Percentiles rank a stretch among this genome's conserved stretches.
Conservation (phyloP, 2,888 invertebrate genomes). For the Microctonus aethiopoides region DNA sequence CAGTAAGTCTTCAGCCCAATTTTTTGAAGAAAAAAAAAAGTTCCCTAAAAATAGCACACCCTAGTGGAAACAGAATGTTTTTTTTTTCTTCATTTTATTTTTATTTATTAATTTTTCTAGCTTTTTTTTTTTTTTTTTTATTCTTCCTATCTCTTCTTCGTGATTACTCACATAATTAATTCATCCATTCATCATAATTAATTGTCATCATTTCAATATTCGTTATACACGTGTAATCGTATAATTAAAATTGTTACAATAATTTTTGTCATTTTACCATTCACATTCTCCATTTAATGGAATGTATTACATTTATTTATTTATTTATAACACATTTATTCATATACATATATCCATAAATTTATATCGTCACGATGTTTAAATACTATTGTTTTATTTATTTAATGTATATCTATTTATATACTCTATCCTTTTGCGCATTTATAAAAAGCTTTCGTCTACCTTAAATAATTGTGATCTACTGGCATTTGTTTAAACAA, state of each 20-base stretch:
- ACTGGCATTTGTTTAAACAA: conserved; percentile 65
- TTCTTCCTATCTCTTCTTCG: too few species aligned
- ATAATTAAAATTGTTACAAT: conserved; percentile 15
- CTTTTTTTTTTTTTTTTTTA: too few species aligned
- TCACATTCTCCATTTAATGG: conserved; percentile 47
- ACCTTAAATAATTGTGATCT: conserved; percentile 60
- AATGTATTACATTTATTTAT: conserved; percentile 49
- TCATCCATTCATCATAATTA: conserved; percentile 9
- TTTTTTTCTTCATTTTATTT: too few species aligned
- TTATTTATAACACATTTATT: too few species aligned
- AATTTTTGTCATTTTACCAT: conserved; percentile 40
- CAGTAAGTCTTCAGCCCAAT: too few species aligned
- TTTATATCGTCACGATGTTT: too few species aligned
- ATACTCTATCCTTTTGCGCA: conserved; percentile 54
- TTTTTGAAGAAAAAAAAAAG: too few species aligned
- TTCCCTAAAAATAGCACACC: too few species aligned
- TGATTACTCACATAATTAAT: conserved; percentile 24
- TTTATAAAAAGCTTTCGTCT: conserved; percentile 62
- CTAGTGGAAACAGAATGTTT: too few species aligned
- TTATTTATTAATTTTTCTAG: too few species aligned
- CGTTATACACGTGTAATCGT: conserved; percentile 6
- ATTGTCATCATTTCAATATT: conserved; percentile 7
- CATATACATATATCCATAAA: conserved; percentile 38
- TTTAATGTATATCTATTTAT: conserved; percentile 49
- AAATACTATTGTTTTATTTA: conserved; percentile 35